Percentiles rank a stretch among this genome's conserved stretches.
Evolutionary conservation across 2,888 invertebrate genomes (phyloP).

Genomic region (Trissoscelio sp.): DNA sequence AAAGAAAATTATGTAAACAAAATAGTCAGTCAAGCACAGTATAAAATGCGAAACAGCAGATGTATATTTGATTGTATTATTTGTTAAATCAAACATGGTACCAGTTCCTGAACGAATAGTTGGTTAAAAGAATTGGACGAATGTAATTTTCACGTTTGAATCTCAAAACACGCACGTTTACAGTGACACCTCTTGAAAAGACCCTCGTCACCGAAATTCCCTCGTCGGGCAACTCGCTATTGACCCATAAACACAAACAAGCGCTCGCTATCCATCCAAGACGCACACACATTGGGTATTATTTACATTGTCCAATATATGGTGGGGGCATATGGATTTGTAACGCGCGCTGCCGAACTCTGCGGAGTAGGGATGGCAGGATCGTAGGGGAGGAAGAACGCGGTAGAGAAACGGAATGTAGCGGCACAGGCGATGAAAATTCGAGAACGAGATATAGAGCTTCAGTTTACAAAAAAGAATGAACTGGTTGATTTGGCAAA

Average conservation of each 20-base stretch:
- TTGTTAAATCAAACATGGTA: conserved; percentile 25
- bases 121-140: conserved; percentile 38
- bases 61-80: conserved; percentile 9
- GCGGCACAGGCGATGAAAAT: conserved; percentile 53
- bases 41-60: not conserved
- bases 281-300: conserved; percentile 45
- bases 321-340: conserved; percentile 61
- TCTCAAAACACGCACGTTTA: conserved; percentile 50
- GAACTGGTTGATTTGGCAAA: not conserved
- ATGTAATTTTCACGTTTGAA: conserved; percentile 49
- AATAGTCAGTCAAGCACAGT: not conserved
- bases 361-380: conserved; percentile 17
- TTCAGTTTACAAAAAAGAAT: not conserved
- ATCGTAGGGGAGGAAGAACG: conserved; percentile 18
- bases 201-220: conserved; percentile 64
- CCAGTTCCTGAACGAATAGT: conserved; percentile 7
- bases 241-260: conserved; percentile 66
- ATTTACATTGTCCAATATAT: conserved; percentile 56
- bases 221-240: conserved; percentile 58
- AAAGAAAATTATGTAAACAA: not conserved
- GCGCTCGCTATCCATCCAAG: conserved; percentile 53
- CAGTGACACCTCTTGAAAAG: conserved; percentile 64
- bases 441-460: conserved; percentile 32
- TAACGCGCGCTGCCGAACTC: conserved; percentile 32
- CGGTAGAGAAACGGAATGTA: conserved; percentile 40